Base-by-base conservation (phyloP, 2,113 vertebrate genomes). In the Tychaedon coryphoeus region DNA sequence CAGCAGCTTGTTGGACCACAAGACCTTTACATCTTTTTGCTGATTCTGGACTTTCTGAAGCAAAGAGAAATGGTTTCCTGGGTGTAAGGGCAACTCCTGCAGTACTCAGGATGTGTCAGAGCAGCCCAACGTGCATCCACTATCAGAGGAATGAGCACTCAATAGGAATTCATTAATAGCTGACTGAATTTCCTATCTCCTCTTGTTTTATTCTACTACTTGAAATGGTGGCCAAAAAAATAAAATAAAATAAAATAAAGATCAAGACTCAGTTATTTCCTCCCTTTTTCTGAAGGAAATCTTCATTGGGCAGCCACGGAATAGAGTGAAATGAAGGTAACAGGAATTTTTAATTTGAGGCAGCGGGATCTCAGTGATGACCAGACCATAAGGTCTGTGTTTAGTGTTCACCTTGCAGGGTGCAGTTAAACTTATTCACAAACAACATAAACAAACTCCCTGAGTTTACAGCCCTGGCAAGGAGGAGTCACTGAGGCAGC, bases 11-110 rank as follows among this genome's bases (percentile, higher is more conserved):
- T 33, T 45, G n/a, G 66, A 26, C 78, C 75, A 73, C 48, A 33
- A 48, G 66, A 29, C 66, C 78, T 96, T 72, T 16, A n/a, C 15
- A 4, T 67, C 66, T 65, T 76, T 86, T 65, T 90, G 92, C 88
- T 95, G 90, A 90, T 79, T 10, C 13, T 15, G 62, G 31, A 5
- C 24, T 88, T 90, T 66, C 28, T 83, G 82, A 54, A 76, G 66
- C 67, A 23, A n/a, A 78, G 53, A 61, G 56, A 5, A 80, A 51
- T 20, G 65, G 25, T 51, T 48, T 40, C 28, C 38, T 54, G 85
- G 50, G 50, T 22, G 7, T 45, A 60, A 79, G 62, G 71, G 62
- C 81, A 65, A 47, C 19, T 33, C 14, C 14, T 29, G 50, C 33
- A 22, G 11, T 5, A 13, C 24, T 70, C 5, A 4, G 64, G 15